phyloP scores from a whole-genome alignment of 2,797 vertebrate species.

The Gymnodraco acuticeps region DNA sequence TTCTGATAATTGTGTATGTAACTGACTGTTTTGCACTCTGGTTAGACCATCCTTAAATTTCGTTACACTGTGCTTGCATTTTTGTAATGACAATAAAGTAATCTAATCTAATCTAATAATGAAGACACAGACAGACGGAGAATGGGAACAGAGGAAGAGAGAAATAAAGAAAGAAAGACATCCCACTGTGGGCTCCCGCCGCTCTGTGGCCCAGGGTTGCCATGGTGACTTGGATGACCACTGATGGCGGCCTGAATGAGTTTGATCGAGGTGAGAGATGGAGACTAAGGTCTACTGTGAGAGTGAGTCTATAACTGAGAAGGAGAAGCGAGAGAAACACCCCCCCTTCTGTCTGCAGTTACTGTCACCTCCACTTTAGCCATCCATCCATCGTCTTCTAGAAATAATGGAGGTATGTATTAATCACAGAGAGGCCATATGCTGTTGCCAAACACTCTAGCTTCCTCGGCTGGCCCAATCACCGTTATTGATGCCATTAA shows the following conservation, averaged over 20 bases:
- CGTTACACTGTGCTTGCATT: no score
- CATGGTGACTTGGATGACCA: constrained; percentile 77
- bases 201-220: constrained; percentile 66
- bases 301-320: constrained; percentile 6
- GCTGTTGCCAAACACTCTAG: constrained; percentile 39
- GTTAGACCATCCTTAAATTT: no score
- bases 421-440: constrained; percentile 70
- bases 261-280: constrained; percentile 65
- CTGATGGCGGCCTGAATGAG: constrained; percentile 54
- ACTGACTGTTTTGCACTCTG: no score
- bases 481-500: constrained; percentile 36
- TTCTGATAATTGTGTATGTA: no score
- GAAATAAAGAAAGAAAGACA: constrained; percentile 31
- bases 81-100: no score
- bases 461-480: constrained; percentile 18
- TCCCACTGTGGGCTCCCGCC: constrained; percentile 57
- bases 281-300: constrained; percentile 20
- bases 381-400: constrained; percentile 57
- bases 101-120: no score
- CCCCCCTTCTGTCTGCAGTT: constrained; percentile 25
- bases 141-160: constrained; percentile 5
- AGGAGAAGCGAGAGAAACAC: constrained; percentile 13
- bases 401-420: constrained; percentile 71
- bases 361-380: constrained; percentile 55
- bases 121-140: constrained; percentile 39